These are phyloP conservation scores for Cryptoblepharus egeriae DNA, from an alignment of 2,797 vertebrate genomes.

Conservation along the genomic window DNA sequence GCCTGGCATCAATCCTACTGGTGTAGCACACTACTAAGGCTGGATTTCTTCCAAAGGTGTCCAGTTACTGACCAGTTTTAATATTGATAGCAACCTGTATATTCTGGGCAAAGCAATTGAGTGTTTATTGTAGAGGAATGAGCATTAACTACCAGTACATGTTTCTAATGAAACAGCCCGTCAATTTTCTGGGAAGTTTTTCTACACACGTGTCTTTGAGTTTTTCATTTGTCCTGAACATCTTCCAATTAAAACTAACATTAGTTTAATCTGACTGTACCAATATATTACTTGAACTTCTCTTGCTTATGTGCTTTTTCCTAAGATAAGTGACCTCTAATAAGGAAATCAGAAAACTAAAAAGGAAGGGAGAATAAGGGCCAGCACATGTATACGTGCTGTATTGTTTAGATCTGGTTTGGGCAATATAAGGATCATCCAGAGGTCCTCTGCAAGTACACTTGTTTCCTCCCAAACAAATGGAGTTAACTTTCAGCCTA, in stretches of 20 bases:
- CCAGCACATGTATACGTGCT: no score
- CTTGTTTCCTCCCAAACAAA: neutral
- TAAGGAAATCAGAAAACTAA: no score
- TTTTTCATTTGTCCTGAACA: neutral
- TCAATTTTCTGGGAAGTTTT: no score
- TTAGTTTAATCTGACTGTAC: neutral
- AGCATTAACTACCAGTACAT: neutral
- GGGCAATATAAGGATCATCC: no score
- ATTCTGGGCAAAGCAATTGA: neutral
- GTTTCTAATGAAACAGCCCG: neutral
- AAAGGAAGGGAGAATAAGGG: no score
- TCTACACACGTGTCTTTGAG: neutral
- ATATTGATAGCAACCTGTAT: neutral
- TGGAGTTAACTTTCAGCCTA: neutral
- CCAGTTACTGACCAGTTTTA: neutral
- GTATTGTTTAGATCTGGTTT: no score
- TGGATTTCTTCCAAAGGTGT: neutral
- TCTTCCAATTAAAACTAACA: neutral
- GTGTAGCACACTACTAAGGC: no score
- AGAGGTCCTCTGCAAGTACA: neutral
- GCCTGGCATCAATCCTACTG: no score
- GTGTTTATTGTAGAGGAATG: neutral
- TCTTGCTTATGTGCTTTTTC: no score
- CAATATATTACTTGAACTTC: neutral
- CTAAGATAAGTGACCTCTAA: no score